Conservation (phyloP, 2,113 vertebrate species). For the Bos javanicus region DNA sequence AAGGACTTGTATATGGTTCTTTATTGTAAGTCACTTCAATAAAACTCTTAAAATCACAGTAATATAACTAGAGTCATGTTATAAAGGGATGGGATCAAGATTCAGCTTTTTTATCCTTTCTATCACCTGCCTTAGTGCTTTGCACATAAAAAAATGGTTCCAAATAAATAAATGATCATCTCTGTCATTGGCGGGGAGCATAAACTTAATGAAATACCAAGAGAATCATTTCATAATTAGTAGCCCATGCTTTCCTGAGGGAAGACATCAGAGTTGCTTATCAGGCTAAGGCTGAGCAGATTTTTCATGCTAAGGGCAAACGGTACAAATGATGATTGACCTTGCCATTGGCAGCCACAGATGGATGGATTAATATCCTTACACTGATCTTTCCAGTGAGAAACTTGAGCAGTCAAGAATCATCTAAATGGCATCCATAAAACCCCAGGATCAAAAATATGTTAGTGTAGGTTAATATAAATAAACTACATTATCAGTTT, state of each 20-base stretch:
- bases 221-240: conserved; percentile 19
- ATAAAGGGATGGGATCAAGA: background rate
- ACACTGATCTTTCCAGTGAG: background rate
- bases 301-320: background rate
- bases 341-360: conserved; percentile 36
- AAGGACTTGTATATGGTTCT: background rate
- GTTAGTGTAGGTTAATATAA: background rate
- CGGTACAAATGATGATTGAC: background rate
- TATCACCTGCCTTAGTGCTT: background rate
- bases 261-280: background rate
- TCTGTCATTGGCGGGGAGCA: background rate
- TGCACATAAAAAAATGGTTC: background rate
- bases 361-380: background rate
- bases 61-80: background rate
- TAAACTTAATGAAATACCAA: background rate
- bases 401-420: background rate
- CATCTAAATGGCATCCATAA: background rate
- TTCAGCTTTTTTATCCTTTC: background rate
- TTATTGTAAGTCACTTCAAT: background rate
- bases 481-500: background rate
- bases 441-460: background rate
- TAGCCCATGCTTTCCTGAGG: background rate
- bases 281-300: conserved; percentile 15
- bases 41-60: background rate
- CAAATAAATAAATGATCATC: background rate